phyloP scores from a whole-genome alignment of 2,113 vertebrate genomes.

The Daphoenositta chrysoptera region DNA sequence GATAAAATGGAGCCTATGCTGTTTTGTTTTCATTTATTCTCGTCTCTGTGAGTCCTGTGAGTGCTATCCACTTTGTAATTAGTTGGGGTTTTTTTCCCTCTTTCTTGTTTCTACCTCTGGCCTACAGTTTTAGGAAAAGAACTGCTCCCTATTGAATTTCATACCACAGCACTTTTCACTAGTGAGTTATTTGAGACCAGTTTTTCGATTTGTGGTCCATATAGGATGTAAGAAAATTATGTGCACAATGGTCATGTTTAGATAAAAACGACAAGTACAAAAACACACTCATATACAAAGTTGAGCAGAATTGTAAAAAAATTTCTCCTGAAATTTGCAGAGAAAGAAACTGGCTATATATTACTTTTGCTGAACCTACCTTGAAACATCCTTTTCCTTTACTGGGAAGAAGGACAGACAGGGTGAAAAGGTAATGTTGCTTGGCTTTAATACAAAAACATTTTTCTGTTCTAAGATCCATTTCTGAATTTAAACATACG shows the following conservation, averaged over 20 bases:
- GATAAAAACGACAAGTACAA: neutral
- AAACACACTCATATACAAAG: neutral
- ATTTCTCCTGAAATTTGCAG: neutral
- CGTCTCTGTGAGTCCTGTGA: neutral
- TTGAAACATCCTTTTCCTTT: neutral
- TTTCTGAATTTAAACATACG: neutral
- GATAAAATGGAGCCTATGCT: neutral
- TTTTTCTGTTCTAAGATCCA: neutral
- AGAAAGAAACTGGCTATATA: neutral
- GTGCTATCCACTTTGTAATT: neutral
- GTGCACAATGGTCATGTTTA: neutral
- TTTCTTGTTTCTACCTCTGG: neutral
- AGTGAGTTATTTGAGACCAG: neutral
- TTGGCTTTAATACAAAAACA: neutral
- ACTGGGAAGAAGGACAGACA: neutral
- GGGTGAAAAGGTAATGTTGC: neutral
- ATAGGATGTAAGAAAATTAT: neutral
- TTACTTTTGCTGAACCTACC: neutral
- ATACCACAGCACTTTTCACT: neutral
- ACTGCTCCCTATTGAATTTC: neutral
- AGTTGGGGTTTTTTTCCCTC: accelerated
- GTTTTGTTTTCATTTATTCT: neutral
- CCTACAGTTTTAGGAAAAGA: neutral
- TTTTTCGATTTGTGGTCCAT: neutral
- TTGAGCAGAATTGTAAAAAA: neutral